These are phyloP conservation scores for Cyrtodaria siliqua DNA, from an alignment of 2,888 invertebrate genomes.

Conservation along the genomic window DNA sequence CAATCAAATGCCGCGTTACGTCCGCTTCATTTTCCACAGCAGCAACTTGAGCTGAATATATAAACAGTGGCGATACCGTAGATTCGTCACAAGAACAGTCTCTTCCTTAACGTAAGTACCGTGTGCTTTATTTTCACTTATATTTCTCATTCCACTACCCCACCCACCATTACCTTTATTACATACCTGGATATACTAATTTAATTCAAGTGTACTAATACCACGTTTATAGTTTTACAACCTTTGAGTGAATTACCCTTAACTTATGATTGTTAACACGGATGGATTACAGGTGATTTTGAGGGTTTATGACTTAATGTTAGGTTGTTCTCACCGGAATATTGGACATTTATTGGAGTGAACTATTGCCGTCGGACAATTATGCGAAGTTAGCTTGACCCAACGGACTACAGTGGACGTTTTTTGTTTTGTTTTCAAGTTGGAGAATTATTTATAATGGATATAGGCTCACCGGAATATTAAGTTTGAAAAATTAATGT, in stretches of 20 bases:
- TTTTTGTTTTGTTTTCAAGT: too few species aligned
- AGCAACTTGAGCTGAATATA: constrained; percentile 15
- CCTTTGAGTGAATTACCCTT: not conserved
- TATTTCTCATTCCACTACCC: constrained; percentile 4
- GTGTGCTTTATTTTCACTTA: constrained; percentile 18
- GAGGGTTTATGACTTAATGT: constrained; percentile 8
- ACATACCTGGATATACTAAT: not conserved
- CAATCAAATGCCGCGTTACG: constrained; percentile 36
- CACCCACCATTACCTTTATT: constrained; percentile 10
- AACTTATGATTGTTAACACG: not conserved
- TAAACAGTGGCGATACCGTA: constrained; percentile 10
- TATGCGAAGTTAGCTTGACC: too few species aligned
- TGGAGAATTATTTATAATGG: too few species aligned
- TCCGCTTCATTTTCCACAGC: not conserved
- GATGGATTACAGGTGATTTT: constrained; percentile 5
- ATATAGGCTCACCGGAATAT: too few species aligned
- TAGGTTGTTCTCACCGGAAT: not conserved
- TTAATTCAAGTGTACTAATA: not conserved
- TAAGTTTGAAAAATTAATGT: too few species aligned
- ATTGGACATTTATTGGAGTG: too few species aligned
- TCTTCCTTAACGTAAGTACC: constrained; percentile 54
- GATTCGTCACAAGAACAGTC: constrained; percentile 52
- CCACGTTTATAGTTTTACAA: not conserved
- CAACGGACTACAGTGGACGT: too few species aligned
- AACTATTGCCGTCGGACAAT: too few species aligned